Percentiles rank a stretch among this genome's conserved stretches.
Conservation (phyloP, 2,797 vertebrate genomes). For the Menidia menidia region DNA sequence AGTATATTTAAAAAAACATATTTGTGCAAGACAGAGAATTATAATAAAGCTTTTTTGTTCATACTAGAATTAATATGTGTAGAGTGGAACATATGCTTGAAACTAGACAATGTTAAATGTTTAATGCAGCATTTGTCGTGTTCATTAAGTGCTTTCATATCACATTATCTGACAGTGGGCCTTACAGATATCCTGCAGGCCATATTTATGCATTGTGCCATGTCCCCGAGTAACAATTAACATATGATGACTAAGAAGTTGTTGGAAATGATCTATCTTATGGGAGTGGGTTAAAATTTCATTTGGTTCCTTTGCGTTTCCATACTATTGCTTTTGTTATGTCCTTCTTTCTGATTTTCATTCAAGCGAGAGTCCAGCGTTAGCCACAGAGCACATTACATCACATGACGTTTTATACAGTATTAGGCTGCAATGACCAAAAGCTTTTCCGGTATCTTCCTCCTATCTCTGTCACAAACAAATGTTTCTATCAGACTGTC, state of each 20-base stretch:
- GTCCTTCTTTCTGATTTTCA: slow-evolving; percentile 47
- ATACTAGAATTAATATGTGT: background rate
- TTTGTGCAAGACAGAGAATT: background rate
- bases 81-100: slow-evolving; percentile 17
- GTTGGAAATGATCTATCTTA: slow-evolving; percentile 1
- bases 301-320: slow-evolving; percentile 33
- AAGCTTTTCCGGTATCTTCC: slow-evolving; percentile 59
- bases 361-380: slow-evolving; percentile 58
- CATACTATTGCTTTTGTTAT: slow-evolving; percentile 40
- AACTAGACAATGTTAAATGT: slow-evolving; percentile 10
- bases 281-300: slow-evolving; percentile 37
- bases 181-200: slow-evolving; percentile 30
- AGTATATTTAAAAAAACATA: background rate
- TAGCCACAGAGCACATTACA: slow-evolving; percentile 59
- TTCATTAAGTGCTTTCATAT: slow-evolving; percentile 30
- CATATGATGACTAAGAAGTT: slow-evolving; percentile 13
- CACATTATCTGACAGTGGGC: slow-evolving; percentile 41
- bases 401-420: slow-evolving; percentile 49
- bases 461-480: slow-evolving; percentile 28
- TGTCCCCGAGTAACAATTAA: slow-evolving; percentile 38
- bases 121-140: slow-evolving; percentile 10
- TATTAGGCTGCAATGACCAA: slow-evolving; percentile 35
- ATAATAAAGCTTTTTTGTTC: background rate
- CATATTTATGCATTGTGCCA: slow-evolving; percentile 37
- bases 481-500: slow-evolving; percentile 21